phyloP scores from a whole-genome alignment of 2,797 vertebrate genomes.

The Toxotes lorentzi region DNA sequence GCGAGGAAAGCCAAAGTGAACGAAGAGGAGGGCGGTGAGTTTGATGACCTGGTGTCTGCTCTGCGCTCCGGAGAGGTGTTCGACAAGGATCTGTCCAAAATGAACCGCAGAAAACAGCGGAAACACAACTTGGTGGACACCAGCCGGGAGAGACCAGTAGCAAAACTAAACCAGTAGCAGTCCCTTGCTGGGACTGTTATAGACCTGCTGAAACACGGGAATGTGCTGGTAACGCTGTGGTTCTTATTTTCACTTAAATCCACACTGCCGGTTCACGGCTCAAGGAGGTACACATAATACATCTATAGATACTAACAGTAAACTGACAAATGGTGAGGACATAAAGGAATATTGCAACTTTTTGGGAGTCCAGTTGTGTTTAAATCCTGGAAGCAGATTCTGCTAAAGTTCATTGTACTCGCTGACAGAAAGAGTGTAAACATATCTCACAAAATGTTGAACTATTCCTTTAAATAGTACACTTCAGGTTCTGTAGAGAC shows the following conservation, averaged over 20 bases:
- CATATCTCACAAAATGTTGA: too few species aligned
- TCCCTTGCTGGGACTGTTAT: background rate
- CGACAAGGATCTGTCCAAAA: conserved; percentile 87
- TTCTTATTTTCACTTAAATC: background rate
- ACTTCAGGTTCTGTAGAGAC: too few species aligned
- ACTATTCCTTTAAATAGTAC: too few species aligned
- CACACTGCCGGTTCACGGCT: background rate
- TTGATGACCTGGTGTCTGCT: conserved; percentile 88
- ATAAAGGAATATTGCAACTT: background rate
- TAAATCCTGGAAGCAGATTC: too few species aligned
- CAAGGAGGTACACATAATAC: background rate
- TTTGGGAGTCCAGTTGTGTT: background rate
- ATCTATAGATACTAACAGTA: too few species aligned
- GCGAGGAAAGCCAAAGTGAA: conserved; percentile 31
- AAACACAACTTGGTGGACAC: conserved; percentile 12
- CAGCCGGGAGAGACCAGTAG: conserved; percentile 53
- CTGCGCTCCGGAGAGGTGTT: conserved; percentile 92
- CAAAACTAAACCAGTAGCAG: conserved; percentile 33
- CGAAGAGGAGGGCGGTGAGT: conserved; percentile 62
- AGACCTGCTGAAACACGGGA: background rate
- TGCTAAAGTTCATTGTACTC: too few species aligned
- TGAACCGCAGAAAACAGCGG: conserved; percentile 59
- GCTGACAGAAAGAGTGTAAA: too few species aligned
- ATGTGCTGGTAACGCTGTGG: background rate
- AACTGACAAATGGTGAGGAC: background rate